Percentiles rank a stretch among this genome's conserved stretches.
These are phyloP conservation scores for Yponomeuta evonymella DNA, from an alignment of 2,888 invertebrate genomes.

Conservation along the genomic window DNA sequence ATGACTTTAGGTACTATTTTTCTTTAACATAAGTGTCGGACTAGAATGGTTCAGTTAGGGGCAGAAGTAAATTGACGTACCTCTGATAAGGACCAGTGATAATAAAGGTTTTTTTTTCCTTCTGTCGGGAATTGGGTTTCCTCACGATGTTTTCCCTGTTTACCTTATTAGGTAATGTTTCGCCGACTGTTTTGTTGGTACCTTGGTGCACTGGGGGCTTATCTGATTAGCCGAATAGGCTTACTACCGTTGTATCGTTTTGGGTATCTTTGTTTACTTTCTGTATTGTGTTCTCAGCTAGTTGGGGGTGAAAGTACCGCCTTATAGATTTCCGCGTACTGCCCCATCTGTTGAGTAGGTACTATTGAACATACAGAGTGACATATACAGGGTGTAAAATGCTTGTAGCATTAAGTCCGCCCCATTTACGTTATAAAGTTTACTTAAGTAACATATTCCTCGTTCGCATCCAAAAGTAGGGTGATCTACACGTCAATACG, in stretches of 20 bases:
- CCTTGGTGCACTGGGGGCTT: not conserved
- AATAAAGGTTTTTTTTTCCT: slow-evolving; percentile 63
- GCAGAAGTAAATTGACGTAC: slow-evolving; percentile 70
- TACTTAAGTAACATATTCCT: too few relatives aligned
- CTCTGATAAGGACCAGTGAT: slow-evolving; percentile 57
- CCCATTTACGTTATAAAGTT: too few relatives aligned
- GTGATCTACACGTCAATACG: too few relatives aligned
- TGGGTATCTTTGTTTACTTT: not conserved
- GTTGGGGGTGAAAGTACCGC: too few relatives aligned
- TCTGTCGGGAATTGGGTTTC: slow-evolving; percentile 48
- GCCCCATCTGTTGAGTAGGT: too few relatives aligned
- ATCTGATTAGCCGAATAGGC: not conserved
- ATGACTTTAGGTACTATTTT: slow-evolving; percentile 28
- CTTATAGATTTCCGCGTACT: too few relatives aligned
- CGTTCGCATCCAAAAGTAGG: too few relatives aligned
- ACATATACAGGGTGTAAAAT: too few relatives aligned
- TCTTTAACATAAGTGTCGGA: not conserved
- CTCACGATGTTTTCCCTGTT: slow-evolving; percentile 35
- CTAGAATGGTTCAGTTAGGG: not conserved
- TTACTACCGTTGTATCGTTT: not conserved
- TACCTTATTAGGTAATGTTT: slow-evolving; percentile 3
- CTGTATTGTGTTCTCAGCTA: not conserved
- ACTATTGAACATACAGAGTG: too few relatives aligned
- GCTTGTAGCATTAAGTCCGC: too few relatives aligned
- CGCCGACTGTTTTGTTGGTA: not conserved